A percentile compares a stretch with the other conserved stretches of the same genome.
phyloP scores from a whole-genome alignment of 2,888 invertebrate species.

The Eudasyphora cyanicolor region DNA sequence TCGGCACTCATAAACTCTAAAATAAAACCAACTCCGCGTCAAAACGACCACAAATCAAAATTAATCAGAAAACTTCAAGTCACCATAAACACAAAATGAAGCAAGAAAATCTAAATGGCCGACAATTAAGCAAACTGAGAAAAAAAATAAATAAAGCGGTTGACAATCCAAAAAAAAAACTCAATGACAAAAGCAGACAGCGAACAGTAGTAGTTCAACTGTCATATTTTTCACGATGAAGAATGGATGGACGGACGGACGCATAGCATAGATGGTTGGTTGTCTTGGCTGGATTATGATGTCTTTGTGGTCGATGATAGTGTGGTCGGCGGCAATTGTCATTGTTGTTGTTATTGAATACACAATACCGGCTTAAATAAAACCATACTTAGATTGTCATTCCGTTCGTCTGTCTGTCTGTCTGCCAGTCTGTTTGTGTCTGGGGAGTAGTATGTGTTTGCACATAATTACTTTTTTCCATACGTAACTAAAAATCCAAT shows the following conservation, averaged over 20 bases:
- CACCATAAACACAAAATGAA: not conserved
- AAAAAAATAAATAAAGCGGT: too few species aligned
- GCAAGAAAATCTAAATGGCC: slow-evolving; percentile 15
- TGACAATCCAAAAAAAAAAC: slow-evolving; percentile 1
- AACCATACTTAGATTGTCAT: not conserved
- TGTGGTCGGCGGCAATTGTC: too few species aligned
- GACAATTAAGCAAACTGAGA: slow-evolving; percentile 14
- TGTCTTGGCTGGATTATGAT: not conserved
- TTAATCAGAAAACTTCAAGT: slow-evolving; percentile 1
- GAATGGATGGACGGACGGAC: not conserved
- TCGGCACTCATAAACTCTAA: not conserved
- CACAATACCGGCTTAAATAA: not conserved
- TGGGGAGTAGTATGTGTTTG: not conserved
- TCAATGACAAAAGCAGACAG: not conserved
- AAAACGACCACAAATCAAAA: not conserved
- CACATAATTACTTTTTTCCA: not conserved
- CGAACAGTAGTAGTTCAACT: not conserved
- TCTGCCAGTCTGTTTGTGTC: not conserved
- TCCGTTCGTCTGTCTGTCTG: not conserved
- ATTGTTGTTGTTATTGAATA: not conserved
- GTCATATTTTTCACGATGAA: not conserved
- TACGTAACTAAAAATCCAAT: not conserved
- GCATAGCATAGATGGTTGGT: not conserved
- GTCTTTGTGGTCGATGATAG: not conserved
- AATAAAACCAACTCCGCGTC: not conserved